phyloP scores from a whole-genome alignment of 2,113 vertebrate genomes.

The Rhipidura dahli region DNA sequence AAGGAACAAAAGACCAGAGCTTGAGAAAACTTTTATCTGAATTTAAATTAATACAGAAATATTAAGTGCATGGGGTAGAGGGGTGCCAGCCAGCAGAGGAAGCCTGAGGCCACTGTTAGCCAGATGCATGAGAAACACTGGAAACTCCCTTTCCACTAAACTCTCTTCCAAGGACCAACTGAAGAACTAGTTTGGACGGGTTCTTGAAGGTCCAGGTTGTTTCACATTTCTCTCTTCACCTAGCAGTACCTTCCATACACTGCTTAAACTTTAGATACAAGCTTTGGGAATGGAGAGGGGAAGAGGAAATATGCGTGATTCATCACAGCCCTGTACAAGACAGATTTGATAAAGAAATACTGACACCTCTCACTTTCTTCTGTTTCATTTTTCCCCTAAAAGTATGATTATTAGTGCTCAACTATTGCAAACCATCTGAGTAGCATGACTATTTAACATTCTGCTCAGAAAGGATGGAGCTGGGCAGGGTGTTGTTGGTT shows the following conservation, averaged over 20 bases:
- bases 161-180: not conserved
- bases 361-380: not conserved
- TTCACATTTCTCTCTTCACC: not conserved
- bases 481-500: not conserved
- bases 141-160: constrained; percentile 46
- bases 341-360: not conserved
- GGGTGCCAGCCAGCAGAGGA: not conserved
- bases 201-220: not conserved
- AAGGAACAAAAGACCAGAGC: not conserved
- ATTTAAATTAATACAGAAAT: not conserved
- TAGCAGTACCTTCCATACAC: not conserved
- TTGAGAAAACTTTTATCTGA: not conserved
- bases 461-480: not conserved
- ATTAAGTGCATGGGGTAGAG: not conserved
- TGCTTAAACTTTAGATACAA: not conserved
- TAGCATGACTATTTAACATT: not conserved
- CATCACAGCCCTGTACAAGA: not conserved
- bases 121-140: not conserved
- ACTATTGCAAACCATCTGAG: not conserved
- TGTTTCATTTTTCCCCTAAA: not conserved
- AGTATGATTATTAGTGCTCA: not conserved
- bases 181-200: constrained; percentile 5
- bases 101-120: constrained; percentile 27
- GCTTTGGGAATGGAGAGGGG: not conserved
- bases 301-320: not conserved